Base-by-base conservation (phyloP, 2,888 invertebrate species). In the Branchipolynoe longqiensis region DNA sequence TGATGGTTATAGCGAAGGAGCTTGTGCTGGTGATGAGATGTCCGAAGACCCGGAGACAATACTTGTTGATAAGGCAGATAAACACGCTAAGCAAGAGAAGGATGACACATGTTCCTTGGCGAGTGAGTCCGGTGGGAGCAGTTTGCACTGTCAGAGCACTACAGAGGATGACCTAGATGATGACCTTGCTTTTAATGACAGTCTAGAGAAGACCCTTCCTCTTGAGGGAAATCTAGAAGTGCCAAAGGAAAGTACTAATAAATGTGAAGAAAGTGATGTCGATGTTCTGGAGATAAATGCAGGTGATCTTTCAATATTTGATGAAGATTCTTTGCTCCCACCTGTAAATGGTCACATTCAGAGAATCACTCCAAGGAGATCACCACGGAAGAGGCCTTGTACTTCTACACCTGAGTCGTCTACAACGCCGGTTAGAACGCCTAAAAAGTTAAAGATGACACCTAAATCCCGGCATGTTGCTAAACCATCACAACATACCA, bases 51-150 rank as follows among this genome's bases (percentile, higher is more conserved):
- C 12, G 33, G 69, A 69, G 3, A 8, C 38, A 22, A 69, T 38
- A 1, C 69, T 69, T 69, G n/a, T 36, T 8, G 38, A 38, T 14
- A 38, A 69, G 14, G 2, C 62, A 18, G 6, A 33, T 38, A 69
- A 69, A n/a, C n/a, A 8, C n/a, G 58, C 14, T n/a, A 4, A 58
- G 18, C 22, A 38, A 0, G 69, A 69, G 22, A n/a, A 69, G 18
- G 69, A 33, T n/a, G 69, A 69, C 38, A 36, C 69, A 38, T 69
- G 69, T 38, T 69, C 69, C 1, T 33, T 38, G 69, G 69, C 69
- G 14, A 69, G 69, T 38, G 69, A 22, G 22, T 69, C 69, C 18
- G 69, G 69, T 18, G 69, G 69, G 1, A 69, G 69, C 25, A 69
- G 69, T 18, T 22, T 69, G 38, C 38, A 69, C 69, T 69, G 69